Evolutionary conservation across 2,797 vertebrate species (phyloP).

Genomic region (Gallirallus australis): DNA sequence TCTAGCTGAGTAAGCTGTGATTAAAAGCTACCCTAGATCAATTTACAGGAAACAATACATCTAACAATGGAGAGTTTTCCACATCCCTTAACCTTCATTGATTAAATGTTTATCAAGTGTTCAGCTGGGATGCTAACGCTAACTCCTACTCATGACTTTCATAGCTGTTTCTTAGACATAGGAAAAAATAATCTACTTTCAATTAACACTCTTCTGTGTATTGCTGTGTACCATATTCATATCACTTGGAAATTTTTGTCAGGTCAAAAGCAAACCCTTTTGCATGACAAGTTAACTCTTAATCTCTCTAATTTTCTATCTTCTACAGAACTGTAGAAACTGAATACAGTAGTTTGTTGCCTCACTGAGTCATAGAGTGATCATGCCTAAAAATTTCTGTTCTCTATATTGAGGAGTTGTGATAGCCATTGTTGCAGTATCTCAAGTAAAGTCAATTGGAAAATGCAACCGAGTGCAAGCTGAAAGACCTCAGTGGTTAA

Average conservation of each 20-base stretch:
- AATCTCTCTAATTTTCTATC: neutral
- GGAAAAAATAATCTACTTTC: neutral
- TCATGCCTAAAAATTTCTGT: neutral
- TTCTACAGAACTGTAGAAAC: neutral
- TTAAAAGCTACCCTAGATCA: neutral
- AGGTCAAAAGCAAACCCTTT: neutral
- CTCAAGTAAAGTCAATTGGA: neutral
- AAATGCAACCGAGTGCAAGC: neutral
- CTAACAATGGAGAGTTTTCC: neutral
- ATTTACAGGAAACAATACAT: constrained; percentile 8
- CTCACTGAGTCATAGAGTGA: neutral
- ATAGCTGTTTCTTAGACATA: neutral
- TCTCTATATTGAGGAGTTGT: neutral
- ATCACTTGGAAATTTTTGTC: neutral
- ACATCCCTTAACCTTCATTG: neutral
- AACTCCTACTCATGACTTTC: neutral
- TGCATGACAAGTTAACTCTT: neutral
- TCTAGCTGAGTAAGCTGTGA: neutral
- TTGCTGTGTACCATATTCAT: neutral
- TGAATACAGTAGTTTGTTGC: fast-evolving
- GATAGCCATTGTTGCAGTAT: neutral
- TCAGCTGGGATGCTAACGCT: neutral
- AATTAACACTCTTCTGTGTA: neutral
- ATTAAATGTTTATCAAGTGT: constrained; percentile 24
- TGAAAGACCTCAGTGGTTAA: neutral